These are phyloP conservation scores for Rhagium mordax DNA, from an alignment of 2,888 invertebrate species.

Conservation along the genomic window DNA sequence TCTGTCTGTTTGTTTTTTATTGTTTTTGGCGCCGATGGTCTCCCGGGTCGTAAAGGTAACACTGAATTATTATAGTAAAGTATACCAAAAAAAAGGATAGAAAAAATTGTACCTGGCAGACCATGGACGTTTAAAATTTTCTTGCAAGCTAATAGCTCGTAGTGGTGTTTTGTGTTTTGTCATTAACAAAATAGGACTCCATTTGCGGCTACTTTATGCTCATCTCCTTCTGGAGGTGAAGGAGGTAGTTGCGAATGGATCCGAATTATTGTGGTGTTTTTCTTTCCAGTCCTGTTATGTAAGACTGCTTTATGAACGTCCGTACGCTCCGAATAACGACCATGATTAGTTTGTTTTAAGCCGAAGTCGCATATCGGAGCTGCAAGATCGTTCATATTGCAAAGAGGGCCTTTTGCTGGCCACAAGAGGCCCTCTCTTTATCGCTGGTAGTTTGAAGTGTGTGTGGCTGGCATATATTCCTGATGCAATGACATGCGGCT, in stretches of 20 bases:
- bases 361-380: neutral
- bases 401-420: neutral
- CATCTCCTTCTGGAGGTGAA: neutral
- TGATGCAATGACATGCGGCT: conserved; percentile 67
- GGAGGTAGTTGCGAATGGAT: conserved; percentile 14
- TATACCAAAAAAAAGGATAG: too few species aligned
- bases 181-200: conserved; percentile 39
- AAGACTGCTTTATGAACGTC: conserved; percentile 24
- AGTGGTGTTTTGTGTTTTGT: conserved; percentile 54
- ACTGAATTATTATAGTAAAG: too few species aligned
- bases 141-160: conserved; percentile 58
- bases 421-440: conserved; percentile 1
- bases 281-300: conserved; percentile 9
- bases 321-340: neutral
- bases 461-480: conserved; percentile 61
- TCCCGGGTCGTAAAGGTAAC: too few species aligned
- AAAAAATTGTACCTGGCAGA: too few species aligned
- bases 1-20: conserved; percentile 49
- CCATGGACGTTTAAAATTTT: conserved; percentile 35
- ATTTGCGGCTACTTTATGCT: conserved; percentile 13
- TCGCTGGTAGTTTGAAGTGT: conserved; percentile 23
- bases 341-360: neutral
- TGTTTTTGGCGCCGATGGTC: conserved; percentile 32
- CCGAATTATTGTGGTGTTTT: conserved; percentile 16
- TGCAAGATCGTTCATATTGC: conserved; percentile 17